These are phyloP conservation scores for Manis crassicaudata DNA, from an alignment of 2,797 vertebrate species.

Conservation along the genomic window DNA sequence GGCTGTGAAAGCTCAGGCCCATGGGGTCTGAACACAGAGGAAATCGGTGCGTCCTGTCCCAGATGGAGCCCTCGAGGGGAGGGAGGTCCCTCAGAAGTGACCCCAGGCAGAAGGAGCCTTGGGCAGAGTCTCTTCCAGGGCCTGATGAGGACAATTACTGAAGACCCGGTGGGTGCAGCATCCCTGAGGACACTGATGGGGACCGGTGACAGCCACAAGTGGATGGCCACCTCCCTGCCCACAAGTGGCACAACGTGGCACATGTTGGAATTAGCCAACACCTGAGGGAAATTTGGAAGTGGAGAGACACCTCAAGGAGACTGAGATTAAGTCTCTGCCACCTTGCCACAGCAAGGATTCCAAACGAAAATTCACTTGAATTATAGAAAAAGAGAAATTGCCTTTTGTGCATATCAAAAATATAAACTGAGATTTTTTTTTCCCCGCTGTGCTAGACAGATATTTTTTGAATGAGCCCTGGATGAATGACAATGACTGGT, in stretches of 20 bases:
- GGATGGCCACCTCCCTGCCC: not conserved
- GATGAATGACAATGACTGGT: not conserved
- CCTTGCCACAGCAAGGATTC: not conserved
- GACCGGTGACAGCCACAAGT: not conserved
- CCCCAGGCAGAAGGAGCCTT: not conserved
- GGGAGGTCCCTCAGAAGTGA: not conserved
- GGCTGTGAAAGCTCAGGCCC: not conserved
- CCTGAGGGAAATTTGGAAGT: not conserved
- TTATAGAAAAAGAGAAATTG: not conserved
- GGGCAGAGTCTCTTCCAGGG: not conserved
- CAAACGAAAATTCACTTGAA: not conserved
- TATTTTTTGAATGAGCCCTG: not conserved
- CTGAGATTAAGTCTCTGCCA: not conserved
- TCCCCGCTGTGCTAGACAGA: not conserved
- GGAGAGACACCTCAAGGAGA: not conserved
- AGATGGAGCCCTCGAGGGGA: not conserved
- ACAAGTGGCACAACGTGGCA: rapidly evolving
- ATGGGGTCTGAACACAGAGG: not conserved
- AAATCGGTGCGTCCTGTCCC: not conserved
- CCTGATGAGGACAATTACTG: not conserved
- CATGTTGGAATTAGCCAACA: not conserved
- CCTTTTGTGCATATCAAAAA: not conserved
- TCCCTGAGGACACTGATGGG: not conserved
- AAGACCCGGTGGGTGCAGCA: not conserved
- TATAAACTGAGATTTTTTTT: not conserved